A percentile compares a stretch with the other conserved stretches of the same genome.
phyloP scores from a whole-genome alignment of 2,113 vertebrate species.

The Turnix velox region DNA sequence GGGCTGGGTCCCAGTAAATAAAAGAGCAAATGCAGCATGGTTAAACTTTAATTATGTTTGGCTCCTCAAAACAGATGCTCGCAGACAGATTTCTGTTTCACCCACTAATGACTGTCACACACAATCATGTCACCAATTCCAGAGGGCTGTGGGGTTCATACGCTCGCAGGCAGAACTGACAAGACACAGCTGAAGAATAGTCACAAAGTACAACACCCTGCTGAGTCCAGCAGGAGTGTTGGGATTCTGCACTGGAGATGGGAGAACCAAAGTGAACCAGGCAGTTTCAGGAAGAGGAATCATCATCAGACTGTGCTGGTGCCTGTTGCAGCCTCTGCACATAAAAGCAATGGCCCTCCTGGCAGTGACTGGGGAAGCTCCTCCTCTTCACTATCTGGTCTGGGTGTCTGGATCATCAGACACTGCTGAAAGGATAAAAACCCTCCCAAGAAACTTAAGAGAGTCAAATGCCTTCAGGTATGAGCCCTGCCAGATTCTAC shows the following conservation, averaged over 20 bases:
- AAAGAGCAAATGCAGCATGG: slow-evolving; percentile 41
- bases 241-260: not conserved
- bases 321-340: not conserved
- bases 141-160: slow-evolving; percentile 32
- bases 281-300: not conserved
- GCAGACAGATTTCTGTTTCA: slow-evolving; percentile 54
- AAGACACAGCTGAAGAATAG: slow-evolving; percentile 4
- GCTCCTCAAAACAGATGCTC: slow-evolving; percentile 58
- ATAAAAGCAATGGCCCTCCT: not conserved
- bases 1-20: not conserved
- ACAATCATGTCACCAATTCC: slow-evolving; percentile 58
- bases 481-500: not conserved
- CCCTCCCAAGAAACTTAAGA: not conserved
- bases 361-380: not conserved
- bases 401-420: not conserved
- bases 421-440: not conserved
- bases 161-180: not conserved
- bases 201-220: slow-evolving; percentile 11
- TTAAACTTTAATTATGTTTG: slow-evolving; percentile 56
- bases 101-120: slow-evolving; percentile 59
- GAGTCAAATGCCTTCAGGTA: not conserved
- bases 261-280: not conserved
- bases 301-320: not conserved
- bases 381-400: not conserved
- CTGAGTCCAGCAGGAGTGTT: not conserved